These are phyloP conservation scores for Nasonovia ribisnigri DNA, from an alignment of 2,888 invertebrate genomes.

Conservation along the genomic window DNA sequence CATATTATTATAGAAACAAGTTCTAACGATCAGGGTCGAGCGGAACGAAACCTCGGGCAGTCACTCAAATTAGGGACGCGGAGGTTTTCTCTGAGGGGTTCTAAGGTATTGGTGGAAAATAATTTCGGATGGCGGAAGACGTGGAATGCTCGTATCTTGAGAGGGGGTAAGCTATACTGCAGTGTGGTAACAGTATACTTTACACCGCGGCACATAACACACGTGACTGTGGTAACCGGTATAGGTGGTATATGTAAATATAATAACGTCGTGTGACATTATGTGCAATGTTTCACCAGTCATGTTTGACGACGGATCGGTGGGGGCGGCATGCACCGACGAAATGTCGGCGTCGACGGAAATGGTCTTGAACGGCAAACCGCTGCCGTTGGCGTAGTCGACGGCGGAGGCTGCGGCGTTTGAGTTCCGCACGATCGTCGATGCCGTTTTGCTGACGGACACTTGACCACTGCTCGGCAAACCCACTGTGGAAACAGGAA, in stretches of 20 bases:
- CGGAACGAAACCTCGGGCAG: background rate
- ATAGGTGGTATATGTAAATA: background rate
- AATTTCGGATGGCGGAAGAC: background rate
- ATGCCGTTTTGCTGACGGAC: conserved; percentile 25
- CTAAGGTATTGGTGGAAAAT: background rate
- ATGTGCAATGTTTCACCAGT: background rate
- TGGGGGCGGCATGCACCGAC: background rate
- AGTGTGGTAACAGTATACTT: background rate
- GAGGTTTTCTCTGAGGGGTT: background rate
- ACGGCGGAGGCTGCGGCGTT: background rate
- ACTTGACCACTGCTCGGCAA: conserved; percentile 26
- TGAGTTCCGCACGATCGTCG: conserved; percentile 45
- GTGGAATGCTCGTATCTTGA: background rate
- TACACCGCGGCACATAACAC: background rate
- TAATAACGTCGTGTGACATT: background rate
- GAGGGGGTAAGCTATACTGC: background rate
- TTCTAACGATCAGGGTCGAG: background rate
- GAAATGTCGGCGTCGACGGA: background rate
- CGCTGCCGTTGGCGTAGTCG: conserved; percentile 15
- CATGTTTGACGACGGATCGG: background rate
- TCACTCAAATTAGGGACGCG: no score
- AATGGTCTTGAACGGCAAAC: background rate
- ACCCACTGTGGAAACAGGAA: conserved; percentile 26
- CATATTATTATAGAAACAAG: background rate
- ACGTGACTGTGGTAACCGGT: no score